Evolutionary conservation across 1,140 invertebrate genomes (phyloP), one percentile per base, ranked within the genome.

Genomic region (Notospermus geniculatus): DNA sequence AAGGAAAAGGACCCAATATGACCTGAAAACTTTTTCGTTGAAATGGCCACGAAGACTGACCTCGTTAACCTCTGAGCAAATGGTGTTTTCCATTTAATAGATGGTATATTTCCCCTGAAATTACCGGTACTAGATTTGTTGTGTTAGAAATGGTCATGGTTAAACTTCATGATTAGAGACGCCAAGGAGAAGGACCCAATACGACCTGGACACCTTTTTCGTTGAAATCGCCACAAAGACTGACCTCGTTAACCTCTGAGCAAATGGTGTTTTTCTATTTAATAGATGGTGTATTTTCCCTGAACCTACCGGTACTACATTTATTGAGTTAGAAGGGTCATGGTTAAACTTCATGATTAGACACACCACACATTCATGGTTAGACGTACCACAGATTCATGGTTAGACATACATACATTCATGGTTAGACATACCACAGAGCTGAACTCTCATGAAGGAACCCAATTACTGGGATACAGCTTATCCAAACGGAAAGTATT

Each of bases 241-340:
- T 32, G 68, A 68, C 27, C 54, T 75, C n/a, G 22, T 19, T 39
- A 50, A 36, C 32, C 57, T 76, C 69, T 64, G 71, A 71, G 69
- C 71, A 64, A 64, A 72, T 64, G n/a, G n/a, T n/a, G n/a, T n/a
- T n/a, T n/a, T n/a, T n/a, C n/a, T n/a, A 73, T 67, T 70, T 86
- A 86, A 70, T 89, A 76, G 65, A 89, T 89, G 75, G 88, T 89
- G 60, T 86, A 74, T 70, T 88, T n/a, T 13, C 39, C n/a, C 11
- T n/a, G 9, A 23, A 46, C n/a, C 1, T 46, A n/a, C n/a, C n/a
- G n/a, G n/a, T n/a, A n/a, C n/a, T n/a, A n/a, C n/a, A n/a, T n/a
- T n/a, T n/a, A n/a, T n/a, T n/a, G n/a, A n/a, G n/a, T n/a, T n/a
- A n/a, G n/a, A n/a, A n/a, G n/a, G n/a, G n/a, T n/a, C n/a, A n/a